Evolutionary conservation across 2,888 invertebrate genomes (phyloP).

Genomic region (Epinotia bilunana): DNA sequence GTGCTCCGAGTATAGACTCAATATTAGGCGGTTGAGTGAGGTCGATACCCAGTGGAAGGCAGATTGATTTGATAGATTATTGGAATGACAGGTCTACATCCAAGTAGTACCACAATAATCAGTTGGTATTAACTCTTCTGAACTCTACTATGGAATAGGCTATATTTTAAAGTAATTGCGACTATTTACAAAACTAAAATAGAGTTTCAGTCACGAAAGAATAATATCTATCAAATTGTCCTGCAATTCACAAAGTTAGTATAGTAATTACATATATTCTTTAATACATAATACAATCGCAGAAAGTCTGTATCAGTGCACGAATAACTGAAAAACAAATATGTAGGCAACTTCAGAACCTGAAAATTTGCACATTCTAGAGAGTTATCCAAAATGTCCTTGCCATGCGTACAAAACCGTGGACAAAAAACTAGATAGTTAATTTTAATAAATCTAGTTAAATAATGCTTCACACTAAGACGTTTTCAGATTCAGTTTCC

Average conservation of each 20-base stretch:
- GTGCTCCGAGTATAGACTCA: conserved; percentile 8
- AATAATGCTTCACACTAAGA: neutral
- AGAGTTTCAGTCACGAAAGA: no score
- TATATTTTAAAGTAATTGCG: neutral
- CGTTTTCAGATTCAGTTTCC: neutral
- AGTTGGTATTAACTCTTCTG: neutral
- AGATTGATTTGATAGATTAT: neutral
- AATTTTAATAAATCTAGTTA: neutral
- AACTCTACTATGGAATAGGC: neutral
- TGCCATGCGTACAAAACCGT: no score
- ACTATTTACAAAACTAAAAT: no score
- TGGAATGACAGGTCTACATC: neutral
- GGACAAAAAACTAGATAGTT: neutral
- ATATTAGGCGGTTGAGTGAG: neutral
- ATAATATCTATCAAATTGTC: no score
- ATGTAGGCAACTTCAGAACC: no score
- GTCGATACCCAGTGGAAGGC: neutral
- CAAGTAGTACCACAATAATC: neutral
- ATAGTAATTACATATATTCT: neutral
- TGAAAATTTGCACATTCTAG: no score
- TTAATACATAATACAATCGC: neutral
- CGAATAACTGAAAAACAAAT: no score
- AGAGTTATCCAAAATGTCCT: no score
- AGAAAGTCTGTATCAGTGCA: neutral
- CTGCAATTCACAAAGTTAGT: no score